Base-by-base conservation (phyloP, 2,113 vertebrate genomes). In the Orycteropus afer region DNA sequence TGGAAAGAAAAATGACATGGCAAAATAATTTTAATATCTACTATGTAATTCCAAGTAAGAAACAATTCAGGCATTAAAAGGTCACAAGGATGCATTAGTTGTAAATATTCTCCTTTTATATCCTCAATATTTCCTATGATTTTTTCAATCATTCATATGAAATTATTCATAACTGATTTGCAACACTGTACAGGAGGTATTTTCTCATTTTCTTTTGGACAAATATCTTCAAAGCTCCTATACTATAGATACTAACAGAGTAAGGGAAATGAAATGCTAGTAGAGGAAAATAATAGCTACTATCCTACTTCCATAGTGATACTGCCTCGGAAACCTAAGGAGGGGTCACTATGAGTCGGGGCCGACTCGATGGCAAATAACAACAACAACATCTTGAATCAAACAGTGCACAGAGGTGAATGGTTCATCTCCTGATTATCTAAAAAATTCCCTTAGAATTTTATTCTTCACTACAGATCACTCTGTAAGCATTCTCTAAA, bases 21-120 rank as follows among this genome's bases (percentile, higher is more conserved):
- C 74, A 94, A 98, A 95, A 86, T 95, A 95, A 97, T 93, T 97
- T 97, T 98, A 97, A 97, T 97, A 97, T 97, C 94, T 96, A 94
- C 80, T 93, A 90, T 69, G 73, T 80, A 96, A 97, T 96, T 98
- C 93, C 87, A 51, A 82, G 86, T 55, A 97, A 97, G 91, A 93
- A 97, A 57, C 2, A 92, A 53, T 95, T 92, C 74, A 63, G 85
- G 84, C 93, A 97, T 89, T 89, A 96, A 96, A 97, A 98, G 93
- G 97, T 97, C 96, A 97, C 86, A 95, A 92, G 69, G 97, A 96
- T 98, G 92, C 92, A 96, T 98, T 97, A 91, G 93, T 91, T 84
- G 83, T 57, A 97, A 88, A 87, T 96, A 95, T 96, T 97, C 95
- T 96, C 65, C 9, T 85, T 95, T 82, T 90, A 95, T 97, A 96